These are phyloP conservation scores for Dryococelus australis DNA, from an alignment of 2,888 invertebrate species.

Conservation along the genomic window DNA sequence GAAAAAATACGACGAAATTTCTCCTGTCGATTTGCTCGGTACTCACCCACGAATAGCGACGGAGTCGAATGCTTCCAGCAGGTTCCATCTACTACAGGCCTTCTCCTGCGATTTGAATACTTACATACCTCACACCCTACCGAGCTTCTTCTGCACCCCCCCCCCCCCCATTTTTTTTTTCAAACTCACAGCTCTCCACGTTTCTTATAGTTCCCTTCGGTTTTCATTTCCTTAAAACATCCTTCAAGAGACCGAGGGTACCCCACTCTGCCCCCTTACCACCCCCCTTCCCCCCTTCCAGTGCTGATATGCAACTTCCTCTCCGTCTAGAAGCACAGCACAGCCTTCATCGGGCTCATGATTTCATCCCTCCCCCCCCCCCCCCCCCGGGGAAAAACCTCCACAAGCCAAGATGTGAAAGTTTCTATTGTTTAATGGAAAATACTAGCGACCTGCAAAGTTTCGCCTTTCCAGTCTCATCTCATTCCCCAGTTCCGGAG, in stretches of 20 bases:
- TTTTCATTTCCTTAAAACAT: slow-evolving; percentile 1
- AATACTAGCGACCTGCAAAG: background rate
- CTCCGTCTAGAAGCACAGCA: background rate
- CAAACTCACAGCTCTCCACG: too few species aligned
- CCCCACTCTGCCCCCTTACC: background rate
- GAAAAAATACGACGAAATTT: too few species aligned
- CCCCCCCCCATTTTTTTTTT: too few species aligned
- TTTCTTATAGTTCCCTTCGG: background rate
- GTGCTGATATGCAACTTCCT: background rate
- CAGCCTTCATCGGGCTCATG: background rate
- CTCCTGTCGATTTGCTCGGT: too few species aligned
- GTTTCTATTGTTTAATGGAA: slow-evolving; percentile 8
- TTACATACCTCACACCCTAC: too few species aligned
- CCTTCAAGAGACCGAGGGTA: background rate
- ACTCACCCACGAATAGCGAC: too few species aligned
- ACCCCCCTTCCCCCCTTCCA: background rate
- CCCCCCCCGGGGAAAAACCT: too few species aligned
- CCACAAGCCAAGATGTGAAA: background rate
- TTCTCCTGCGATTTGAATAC: too few species aligned
- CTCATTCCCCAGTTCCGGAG: background rate
- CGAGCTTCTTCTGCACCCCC: too few species aligned
- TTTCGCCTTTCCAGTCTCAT: background rate
- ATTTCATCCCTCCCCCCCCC: too few species aligned
- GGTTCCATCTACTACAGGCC: too few species aligned
- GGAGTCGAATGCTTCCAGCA: too few species aligned